Evolutionary conservation across 2,797 vertebrate genomes (phyloP).

Genomic region (Strix occidentalis): DNA sequence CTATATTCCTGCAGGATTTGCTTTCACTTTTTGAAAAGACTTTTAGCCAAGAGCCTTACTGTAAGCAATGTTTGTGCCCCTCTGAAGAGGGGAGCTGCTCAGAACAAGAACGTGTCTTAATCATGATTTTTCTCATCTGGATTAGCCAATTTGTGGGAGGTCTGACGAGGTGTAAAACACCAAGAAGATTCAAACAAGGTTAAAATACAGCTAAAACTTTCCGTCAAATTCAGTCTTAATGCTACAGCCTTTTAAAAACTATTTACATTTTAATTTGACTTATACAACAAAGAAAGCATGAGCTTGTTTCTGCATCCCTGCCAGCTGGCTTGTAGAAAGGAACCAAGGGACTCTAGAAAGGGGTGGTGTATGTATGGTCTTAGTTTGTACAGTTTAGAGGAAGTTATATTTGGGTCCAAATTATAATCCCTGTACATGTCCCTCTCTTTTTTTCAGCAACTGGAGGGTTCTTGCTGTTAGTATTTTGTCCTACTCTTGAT

Average conservation of each 20-base stretch:
- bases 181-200: not conserved
- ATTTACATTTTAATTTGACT: slow-evolving; percentile 4
- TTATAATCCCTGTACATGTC: not conserved
- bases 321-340: not conserved
- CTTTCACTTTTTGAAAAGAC: not conserved
- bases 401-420: not conserved
- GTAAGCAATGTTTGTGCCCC: not conserved
- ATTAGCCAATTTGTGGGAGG: slow-evolving; percentile 22
- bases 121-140: slow-evolving; percentile 24
- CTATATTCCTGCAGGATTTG: not conserved
- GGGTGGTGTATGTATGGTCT: rapidly evolving
- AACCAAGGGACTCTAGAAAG: rapidly evolving
- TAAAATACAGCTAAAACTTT: not conserved
- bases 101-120: slow-evolving; percentile 10
- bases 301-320: not conserved
- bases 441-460: not conserved
- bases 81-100: slow-evolving; percentile 12
- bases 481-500: not conserved
- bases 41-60: slow-evolving; percentile 17
- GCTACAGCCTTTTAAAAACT: not conserved
- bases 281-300: not conserved
- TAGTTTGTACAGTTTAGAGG: not conserved
- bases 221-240: not conserved
- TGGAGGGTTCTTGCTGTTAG: not conserved
- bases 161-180: not conserved